Evolutionary conservation across 2,113 vertebrate genomes (phyloP).

Genomic region (Bambusicola thoracicus): DNA sequence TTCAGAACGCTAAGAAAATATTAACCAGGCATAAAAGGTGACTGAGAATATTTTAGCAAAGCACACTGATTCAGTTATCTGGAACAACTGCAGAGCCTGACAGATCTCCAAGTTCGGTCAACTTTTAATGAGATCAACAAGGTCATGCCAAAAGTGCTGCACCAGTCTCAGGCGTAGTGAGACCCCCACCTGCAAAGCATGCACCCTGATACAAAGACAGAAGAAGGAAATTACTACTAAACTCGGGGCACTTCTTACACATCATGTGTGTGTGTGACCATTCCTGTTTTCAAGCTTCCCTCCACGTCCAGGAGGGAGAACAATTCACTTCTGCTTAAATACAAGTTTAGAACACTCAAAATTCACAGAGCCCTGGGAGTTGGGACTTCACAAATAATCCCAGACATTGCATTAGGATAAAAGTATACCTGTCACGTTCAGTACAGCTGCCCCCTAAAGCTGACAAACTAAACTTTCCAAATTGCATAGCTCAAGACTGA

Average conservation of each 20-base stretch:
- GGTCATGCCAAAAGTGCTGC: neutral
- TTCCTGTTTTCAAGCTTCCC: neutral
- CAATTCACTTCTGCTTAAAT: neutral
- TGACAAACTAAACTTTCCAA: neutral
- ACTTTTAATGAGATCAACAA: neutral
- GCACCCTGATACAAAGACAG: neutral
- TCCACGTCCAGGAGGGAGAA: accelerated
- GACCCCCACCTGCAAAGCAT: neutral
- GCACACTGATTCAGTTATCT: neutral
- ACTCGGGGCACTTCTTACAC: neutral
- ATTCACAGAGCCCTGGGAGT: neutral
- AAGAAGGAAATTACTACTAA: neutral
- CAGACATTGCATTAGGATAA: neutral
- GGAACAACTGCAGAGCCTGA: neutral
- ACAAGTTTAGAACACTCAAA: neutral
- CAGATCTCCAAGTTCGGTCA: neutral
- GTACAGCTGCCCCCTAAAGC: neutral
- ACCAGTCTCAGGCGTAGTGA: neutral
- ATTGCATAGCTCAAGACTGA: neutral
- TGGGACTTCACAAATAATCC: neutral
- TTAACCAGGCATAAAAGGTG: neutral
- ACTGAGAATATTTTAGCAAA: neutral
- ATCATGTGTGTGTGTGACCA: neutral
- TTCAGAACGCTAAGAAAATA: neutral
- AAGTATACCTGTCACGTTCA: neutral